Base-by-base conservation (phyloP, 2,113 vertebrate genomes). In the Cariama cristata region DNA sequence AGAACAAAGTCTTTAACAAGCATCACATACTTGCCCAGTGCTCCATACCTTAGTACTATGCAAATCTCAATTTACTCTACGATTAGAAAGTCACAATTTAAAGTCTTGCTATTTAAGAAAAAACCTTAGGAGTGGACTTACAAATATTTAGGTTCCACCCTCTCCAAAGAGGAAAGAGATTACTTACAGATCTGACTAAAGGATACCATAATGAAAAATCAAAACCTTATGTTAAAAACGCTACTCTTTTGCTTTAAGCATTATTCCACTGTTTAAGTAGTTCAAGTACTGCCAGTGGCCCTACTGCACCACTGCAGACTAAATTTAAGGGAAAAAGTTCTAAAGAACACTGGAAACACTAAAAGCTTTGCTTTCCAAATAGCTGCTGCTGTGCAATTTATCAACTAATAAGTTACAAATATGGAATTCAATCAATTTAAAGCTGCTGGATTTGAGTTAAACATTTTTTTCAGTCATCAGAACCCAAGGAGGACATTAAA, bases 341-440 rank as follows among this genome's bases (percentile, higher is more conserved):
- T 64, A 26, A 76, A 73, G 7, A 76, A 38, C 9, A 7, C 22
- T 26, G 50, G 42, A 92, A 72, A 33, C 14, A 55, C 38, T 44
- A 30, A 55, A 49, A 74, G 45, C 35, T 92, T 84, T 75, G 38
- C 59, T 95, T 90, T 92, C 93, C 74, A 80, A 95, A 67, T 8
- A 76, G 50, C 38, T 90, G 71, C 67, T 83, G 74, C 38, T 5
- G 2, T 74, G 63, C 16, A 76, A 88, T 50, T 67, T 50, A 33
- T 62, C 52, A 86, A 50, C 12, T 23, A 79, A 60, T 32, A 40
- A 53, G 26, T 60, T 53, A 42, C 4, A 85, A 68, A 35, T 32
- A 56, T 9, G 14, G 27, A 60, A 89, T 66, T 88, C 18, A 55
- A 44, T 14, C 20, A 15, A 52, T 75, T 67, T 60, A 55, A 11